Base-by-base conservation (phyloP, 2,888 invertebrate species). In the Lasioglossum figueresi region DNA sequence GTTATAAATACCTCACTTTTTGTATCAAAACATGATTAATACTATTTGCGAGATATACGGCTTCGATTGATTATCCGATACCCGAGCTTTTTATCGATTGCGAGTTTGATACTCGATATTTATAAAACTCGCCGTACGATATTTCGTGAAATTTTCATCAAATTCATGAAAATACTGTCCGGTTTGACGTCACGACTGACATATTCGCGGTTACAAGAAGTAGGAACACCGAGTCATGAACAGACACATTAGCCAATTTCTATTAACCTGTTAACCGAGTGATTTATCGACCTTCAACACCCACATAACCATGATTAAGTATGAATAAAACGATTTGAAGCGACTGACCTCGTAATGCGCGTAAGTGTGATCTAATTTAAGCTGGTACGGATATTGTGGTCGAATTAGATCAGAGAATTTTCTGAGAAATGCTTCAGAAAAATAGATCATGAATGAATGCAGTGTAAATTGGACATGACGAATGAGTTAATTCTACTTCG, bases 311-410 rank as follows among this genome's bases (percentile, higher is more conserved):
- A n/a, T 31, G 63, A 63, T 63, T 63, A 63, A 63, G 27, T 63
- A 31, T 63, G 63, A 63, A 63, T 63, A 63, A 63, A 63, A 63
- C 31, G 63, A 63, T 63, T 63, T 27, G 63, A 63, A 27, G 63
- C 5, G 31, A 63, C 31, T 16, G 31, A 31, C 27, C 63, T 63
- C 63, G 27, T 27, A 63, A 31, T 63, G 16, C 31, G 16, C 31
- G 1, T 63, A 31, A 27, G 63, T 31, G 63, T 63, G 63, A 63
- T 63, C 63, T 63, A 63, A 63, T 59, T 59, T 59, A 27, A 63
- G 31, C 16, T 16, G 16, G 6, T n/a, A 6, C 63, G 16, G 31
- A 63, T 16, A 63, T 63, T 63, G 27, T 16, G 31, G 31, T 63
- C 31, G 27, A 63, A 63, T 63, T 63, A 31, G 6, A 63, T 2